Evolutionary conservation across 2,797 vertebrate species (phyloP).

Genomic region (Sorex maritimensis): DNA sequence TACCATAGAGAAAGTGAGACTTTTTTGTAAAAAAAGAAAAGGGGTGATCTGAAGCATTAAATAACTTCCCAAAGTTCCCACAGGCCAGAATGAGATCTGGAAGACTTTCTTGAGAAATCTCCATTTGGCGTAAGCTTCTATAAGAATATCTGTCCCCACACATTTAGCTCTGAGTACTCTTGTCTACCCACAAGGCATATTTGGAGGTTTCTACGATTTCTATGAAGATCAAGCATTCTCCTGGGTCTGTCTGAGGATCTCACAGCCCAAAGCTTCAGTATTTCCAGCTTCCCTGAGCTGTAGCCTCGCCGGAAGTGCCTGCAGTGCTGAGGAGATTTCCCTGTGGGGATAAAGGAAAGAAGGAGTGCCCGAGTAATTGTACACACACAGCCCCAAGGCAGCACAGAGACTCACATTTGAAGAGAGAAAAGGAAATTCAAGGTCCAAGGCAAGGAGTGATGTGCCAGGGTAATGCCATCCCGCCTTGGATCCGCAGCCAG

Average conservation of each 20-base stretch:
- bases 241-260: background rate
- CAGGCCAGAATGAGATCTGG: background rate
- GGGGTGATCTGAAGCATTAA: background rate
- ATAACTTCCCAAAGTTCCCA: background rate
- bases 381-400: background rate
- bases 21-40: background rate
- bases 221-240: background rate
- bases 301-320: too few relatives aligned
- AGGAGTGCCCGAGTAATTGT: rapidly evolving
- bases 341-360: too few relatives aligned
- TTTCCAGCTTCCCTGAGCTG: background rate
- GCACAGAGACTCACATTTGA: too few relatives aligned
- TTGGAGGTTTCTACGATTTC: too few relatives aligned
- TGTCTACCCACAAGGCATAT: rapidly evolving
- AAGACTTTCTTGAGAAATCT: background rate
- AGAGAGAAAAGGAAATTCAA: background rate
- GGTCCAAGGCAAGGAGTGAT: rapidly evolving
- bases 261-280: rapidly evolving
- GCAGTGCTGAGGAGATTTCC: too few relatives aligned
- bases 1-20: background rate
- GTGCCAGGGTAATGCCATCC: too few relatives aligned
- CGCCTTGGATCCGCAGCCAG: too few relatives aligned
- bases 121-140: background rate
- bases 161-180: background rate
- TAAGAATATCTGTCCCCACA: rapidly evolving